phyloP scores from a whole-genome alignment of 2,113 vertebrate species.

The Chamaea fasciata region DNA sequence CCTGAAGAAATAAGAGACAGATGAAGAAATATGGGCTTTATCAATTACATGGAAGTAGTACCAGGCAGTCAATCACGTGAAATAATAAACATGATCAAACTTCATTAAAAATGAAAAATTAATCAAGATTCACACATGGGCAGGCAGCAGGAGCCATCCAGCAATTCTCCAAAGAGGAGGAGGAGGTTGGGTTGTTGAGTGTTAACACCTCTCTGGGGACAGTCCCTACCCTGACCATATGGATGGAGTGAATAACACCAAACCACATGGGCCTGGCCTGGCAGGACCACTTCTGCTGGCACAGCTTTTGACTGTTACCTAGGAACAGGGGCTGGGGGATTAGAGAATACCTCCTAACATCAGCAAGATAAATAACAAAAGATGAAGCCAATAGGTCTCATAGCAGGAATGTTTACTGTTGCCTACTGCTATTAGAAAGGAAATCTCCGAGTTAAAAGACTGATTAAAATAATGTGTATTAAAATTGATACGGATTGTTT shows the following conservation, averaged over 20 bases:
- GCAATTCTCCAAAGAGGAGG: slow-evolving; percentile 75
- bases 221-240: slow-evolving; percentile 91
- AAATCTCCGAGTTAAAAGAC: not conserved
- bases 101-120: slow-evolving; percentile 89
- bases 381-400: slow-evolving; percentile 52
- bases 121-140: slow-evolving; percentile 84
- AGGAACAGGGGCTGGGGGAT: slow-evolving; percentile 84
- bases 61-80: slow-evolving; percentile 81
- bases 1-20: slow-evolving; percentile 85
- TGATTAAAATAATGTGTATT: not conserved
- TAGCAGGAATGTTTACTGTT: slow-evolving; percentile 27
- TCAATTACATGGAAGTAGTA: slow-evolving; percentile 80
- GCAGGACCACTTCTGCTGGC: slow-evolving; percentile 84
- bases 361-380: slow-evolving; percentile 69
- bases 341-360: slow-evolving; percentile 70
- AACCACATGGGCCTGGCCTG: slow-evolving; percentile 86
- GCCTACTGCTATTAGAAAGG: not conserved
- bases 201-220: slow-evolving; percentile 95
- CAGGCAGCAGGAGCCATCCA: slow-evolving; percentile 80
- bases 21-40: slow-evolving; percentile 86
- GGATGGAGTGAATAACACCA: slow-evolving; percentile 89
- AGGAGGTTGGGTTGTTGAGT: slow-evolving; percentile 83
- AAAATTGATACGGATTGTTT: not conserved
- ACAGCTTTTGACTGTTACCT: slow-evolving; percentile 85
- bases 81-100: slow-evolving; percentile 85